Conservation (phyloP, 2,797 vertebrate genomes). For the Phyllotis vaccarum region DNA sequence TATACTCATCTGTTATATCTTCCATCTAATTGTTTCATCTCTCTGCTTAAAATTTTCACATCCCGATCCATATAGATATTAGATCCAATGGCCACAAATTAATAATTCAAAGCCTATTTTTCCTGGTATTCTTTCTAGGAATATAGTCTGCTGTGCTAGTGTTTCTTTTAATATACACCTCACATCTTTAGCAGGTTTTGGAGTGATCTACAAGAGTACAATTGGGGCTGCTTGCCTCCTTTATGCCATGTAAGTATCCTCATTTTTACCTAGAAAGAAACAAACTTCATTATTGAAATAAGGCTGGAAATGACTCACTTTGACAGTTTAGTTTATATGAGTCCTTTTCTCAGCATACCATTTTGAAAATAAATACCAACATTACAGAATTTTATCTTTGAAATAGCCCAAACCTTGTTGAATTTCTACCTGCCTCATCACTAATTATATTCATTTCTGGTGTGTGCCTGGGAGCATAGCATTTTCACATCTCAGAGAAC, state of each 20-base stretch:
- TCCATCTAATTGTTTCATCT: background rate
- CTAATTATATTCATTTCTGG: background rate
- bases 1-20: background rate
- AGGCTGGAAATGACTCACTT: background rate
- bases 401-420: background rate
- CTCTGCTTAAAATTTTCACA: background rate
- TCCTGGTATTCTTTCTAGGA: background rate
- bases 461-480: background rate
- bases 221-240: background rate
- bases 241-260: background rate
- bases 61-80: background rate
- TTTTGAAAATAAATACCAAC: conserved; percentile 17
- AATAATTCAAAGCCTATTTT: background rate
- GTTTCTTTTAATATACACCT: background rate
- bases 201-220: background rate
- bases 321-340: background rate
- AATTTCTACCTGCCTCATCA: background rate
- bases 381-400: background rate
- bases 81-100: background rate
- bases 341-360: background rate
- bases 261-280: conserved; percentile 9
- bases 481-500: background rate
- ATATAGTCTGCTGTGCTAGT: background rate
- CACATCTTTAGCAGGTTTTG: background rate
- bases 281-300: background rate